Evolutionary conservation across 2,888 invertebrate species (phyloP), one percentile per base, ranked within the genome.

Genomic region (Muscina levida): DNA sequence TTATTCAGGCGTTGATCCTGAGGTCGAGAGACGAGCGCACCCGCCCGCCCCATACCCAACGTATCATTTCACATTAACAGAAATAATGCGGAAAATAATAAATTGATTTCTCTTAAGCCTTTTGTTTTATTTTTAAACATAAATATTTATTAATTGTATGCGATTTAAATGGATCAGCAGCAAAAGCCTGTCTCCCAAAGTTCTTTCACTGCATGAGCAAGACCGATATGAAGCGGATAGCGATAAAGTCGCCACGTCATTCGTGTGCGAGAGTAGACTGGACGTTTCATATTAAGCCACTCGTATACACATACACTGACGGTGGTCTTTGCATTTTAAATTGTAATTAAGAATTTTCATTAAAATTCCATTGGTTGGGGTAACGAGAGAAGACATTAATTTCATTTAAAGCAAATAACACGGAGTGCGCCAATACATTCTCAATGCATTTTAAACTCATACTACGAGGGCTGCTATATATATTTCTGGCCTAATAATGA

Each of bases 341-440:
- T 57, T 57, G 57, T 57, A 57, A 57, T 57, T 57, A 57, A 57
- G 57, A 57, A 57, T 15, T 57, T 57, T 57, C 57, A 57, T 57
- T 57, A 57, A 57, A 57, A 57, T 57, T 31, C 57, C 57, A 57
- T 26, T 57, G 57, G 57, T 57, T 37, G 37, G 57, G 31, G 31
- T 46, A 46, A 46, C 46, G 46, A 46, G 46, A 10, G 37, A 37
- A 37, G 57, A 17, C 57, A 57, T 57, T 57, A 57, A 57, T 57
- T 57, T 57, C 37, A 57, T 57, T 57, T 57, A 57, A 57, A 15
- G 37, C 57, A 57, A 57, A 37, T 17, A 37, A n/a, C 17, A 57
- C 24, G 53, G 24, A 53, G 24, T 17, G 48, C 53, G 4, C 48
- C 31, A 31, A 31, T 3, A 3, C 31, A 8, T 8, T 31, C 31